Percentiles rank a stretch among this genome's conserved stretches.
Conservation (phyloP, 2,113 vertebrate species). For the Otocyon megalotis region DNA sequence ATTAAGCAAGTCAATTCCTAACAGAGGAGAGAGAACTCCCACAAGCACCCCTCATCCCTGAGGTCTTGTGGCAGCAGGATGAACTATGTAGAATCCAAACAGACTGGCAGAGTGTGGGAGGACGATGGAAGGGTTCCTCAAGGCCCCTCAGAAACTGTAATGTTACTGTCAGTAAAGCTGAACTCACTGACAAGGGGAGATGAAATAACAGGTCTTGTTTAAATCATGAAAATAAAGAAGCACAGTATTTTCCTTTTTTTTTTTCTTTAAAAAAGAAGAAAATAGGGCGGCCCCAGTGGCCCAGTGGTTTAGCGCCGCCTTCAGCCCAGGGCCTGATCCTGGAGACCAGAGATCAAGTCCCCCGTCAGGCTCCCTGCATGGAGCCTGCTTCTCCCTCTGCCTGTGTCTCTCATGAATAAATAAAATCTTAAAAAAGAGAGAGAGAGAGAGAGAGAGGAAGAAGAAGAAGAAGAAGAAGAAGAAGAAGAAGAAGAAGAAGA, state of each 20-base stretch:
- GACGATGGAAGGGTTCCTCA: not conserved
- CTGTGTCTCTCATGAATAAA: no score
- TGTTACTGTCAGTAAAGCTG: not conserved
- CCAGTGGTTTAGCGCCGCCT: no score
- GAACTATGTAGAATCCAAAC: not conserved
- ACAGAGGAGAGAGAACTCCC: not conserved
- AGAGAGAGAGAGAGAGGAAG: no score
- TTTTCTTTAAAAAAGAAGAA: not conserved
- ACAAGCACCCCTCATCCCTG: not conserved
- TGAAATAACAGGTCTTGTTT: not conserved
- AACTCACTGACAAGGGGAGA: not conserved
- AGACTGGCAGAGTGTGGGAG: no score
- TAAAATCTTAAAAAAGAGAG: no score
- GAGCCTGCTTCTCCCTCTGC: no score
- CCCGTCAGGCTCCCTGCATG: no score
- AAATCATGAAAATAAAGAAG: constrained; percentile 1
- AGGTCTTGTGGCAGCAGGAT: not conserved
- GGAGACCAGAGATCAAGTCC: no score
- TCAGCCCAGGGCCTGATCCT: no score
- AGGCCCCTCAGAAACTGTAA: not conserved
- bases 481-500: no score
- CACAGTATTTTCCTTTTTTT: not conserved
- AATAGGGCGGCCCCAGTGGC: not conserved
- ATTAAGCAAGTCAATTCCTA: not conserved
- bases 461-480: no score